Percentiles rank a stretch among this genome's conserved stretches.
These are phyloP conservation scores for Python bivittatus DNA, from an alignment of 2,113 vertebrate genomes.

Conservation along the genomic window DNA sequence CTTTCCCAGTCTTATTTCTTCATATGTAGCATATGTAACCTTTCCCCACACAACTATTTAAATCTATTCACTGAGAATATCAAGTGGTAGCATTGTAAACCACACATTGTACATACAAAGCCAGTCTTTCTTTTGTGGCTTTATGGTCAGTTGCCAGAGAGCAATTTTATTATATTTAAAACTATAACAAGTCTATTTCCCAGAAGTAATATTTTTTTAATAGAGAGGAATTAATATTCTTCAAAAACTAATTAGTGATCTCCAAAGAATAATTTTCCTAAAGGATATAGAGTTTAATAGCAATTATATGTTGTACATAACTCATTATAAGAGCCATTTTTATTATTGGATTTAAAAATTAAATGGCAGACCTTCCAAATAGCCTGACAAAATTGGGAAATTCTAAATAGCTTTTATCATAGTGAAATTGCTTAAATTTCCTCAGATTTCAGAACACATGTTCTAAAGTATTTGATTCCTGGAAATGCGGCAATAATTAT, in stretches of 20 bases:
- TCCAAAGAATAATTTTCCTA: conserved; percentile 68
- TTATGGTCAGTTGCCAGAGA: conserved; percentile 66
- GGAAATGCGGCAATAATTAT: not conserved
- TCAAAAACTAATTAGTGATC: conserved; percentile 72
- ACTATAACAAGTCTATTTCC: conserved; percentile 65
- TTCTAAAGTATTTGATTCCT: conserved; percentile 27
- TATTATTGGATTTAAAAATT: conserved; percentile 59
- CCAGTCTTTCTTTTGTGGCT: conserved; percentile 50
- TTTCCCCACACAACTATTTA: conserved; percentile 51
- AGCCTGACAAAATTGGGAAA: conserved; percentile 47
- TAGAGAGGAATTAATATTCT: conserved; percentile 71
- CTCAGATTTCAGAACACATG: not conserved
- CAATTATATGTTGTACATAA: conserved; percentile 60
- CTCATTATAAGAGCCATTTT: conserved; percentile 70
- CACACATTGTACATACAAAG: conserved; percentile 57
- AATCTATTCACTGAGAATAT: conserved; percentile 54
- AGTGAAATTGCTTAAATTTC: conserved; percentile 16
- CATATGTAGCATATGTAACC: conserved; percentile 1
- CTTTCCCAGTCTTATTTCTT: not conserved
- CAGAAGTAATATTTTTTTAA: conserved; percentile 61
- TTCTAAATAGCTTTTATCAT: not conserved
- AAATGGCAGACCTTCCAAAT: conserved; percentile 62
- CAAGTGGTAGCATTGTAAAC: conserved; percentile 43
- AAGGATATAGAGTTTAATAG: conserved; percentile 63
- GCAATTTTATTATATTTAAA: conserved; percentile 72